Conservation (phyloP, 2,797 vertebrate genomes). For the Myiothlypis coronata region DNA sequence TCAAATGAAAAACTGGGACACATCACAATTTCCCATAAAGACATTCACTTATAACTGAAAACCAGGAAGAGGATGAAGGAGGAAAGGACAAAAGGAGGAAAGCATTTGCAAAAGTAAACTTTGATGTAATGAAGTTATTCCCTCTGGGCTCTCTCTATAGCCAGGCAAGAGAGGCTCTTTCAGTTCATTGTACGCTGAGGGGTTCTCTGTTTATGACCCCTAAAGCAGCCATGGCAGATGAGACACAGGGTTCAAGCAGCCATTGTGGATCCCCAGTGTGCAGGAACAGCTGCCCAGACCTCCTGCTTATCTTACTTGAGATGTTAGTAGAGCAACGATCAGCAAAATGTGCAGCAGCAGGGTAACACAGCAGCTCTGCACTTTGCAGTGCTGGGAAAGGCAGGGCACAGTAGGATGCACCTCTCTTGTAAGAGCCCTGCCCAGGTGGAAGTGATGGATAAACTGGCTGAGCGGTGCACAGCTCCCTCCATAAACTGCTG, state of each 20-base stretch:
- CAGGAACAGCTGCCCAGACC: neutral
- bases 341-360: neutral
- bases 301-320: neutral
- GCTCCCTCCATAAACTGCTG: neutral
- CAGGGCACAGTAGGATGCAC: neutral
- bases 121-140: neutral
- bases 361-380: neutral
- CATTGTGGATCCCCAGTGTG: neutral
- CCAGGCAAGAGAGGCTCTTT: neutral
- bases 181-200: neutral
- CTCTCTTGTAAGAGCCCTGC: neutral
- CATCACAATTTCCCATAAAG: neutral
- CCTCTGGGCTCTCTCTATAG: neutral
- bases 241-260: neutral
- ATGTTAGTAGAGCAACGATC: neutral
- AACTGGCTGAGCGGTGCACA: neutral
- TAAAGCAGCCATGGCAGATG: neutral
- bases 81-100: neutral
- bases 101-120: neutral
- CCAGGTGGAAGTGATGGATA: neutral
- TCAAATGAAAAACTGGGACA: neutral
- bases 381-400: neutral
- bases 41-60: neutral
- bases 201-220: neutral
- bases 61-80: neutral